A percentile compares a stretch with the other conserved stretches of the same genome.
Conservation (phyloP, 2,797 vertebrate species). For the Myioborus miniatus region DNA sequence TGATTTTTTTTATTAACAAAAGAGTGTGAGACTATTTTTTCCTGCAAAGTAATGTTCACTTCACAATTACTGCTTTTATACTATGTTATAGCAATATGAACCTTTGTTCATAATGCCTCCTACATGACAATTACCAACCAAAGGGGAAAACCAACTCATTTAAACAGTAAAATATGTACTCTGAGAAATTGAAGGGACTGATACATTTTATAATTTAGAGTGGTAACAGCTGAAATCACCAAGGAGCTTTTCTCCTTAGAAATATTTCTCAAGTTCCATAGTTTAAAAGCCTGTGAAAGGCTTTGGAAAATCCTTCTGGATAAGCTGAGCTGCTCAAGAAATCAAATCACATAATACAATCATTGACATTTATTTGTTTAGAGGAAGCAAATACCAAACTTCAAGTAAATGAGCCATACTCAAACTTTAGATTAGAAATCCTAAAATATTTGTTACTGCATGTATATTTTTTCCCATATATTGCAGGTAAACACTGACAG, state of each 20-base stretch:
- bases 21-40: slow-evolving; percentile 9
- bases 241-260: not conserved
- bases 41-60: slow-evolving; percentile 31
- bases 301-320: not conserved
- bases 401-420: not conserved
- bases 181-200: slow-evolving; percentile 29
- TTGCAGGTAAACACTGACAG: not conserved
- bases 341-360: not conserved
- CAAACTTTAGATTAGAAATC: not conserved
- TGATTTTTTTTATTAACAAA: slow-evolving; percentile 50
- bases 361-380: not conserved
- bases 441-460: not conserved
- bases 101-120: slow-evolving; percentile 36
- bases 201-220: slow-evolving; percentile 33
- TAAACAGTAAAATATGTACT: slow-evolving; percentile 24
- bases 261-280: not conserved
- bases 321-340: not conserved
- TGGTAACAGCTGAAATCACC: slow-evolving; percentile 29
- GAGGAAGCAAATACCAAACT: not conserved
- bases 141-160: not conserved
- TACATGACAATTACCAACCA: slow-evolving; percentile 31
- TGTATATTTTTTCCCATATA: not conserved
- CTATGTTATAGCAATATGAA: not conserved
- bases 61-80: slow-evolving; percentile 48
- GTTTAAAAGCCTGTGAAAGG: slow-evolving; percentile 3